Evolutionary conservation across 1,140 invertebrate species (phyloP).

Genomic region (Chlorops oryzae): DNA sequence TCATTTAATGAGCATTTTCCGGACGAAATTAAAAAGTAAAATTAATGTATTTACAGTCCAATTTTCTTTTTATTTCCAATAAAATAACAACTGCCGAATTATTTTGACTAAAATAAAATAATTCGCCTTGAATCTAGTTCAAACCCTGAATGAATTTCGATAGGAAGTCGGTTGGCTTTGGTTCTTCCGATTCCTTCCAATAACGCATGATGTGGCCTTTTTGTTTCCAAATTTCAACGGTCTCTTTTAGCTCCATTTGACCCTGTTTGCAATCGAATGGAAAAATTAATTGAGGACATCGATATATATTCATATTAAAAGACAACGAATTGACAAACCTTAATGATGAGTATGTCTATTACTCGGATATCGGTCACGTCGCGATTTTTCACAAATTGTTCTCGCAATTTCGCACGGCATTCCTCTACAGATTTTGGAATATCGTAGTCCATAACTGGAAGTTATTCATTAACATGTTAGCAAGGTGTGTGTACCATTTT

Average conservation of each 20-base stretch:
- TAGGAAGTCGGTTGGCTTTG: conserved; percentile 86
- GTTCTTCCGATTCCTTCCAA: conserved; percentile 77
- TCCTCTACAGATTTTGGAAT: conserved; percentile 66
- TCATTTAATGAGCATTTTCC: too few species aligned
- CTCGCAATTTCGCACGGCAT: conserved; percentile 66
- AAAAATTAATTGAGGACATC: background rate
- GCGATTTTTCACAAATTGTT: conserved; percentile 72
- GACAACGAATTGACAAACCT: conserved; percentile 54
- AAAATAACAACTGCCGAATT: too few species aligned
- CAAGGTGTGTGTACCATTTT: too few species aligned
- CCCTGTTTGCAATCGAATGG: conserved; percentile 56
- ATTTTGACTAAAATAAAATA: background rate
- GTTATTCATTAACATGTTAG: too few species aligned
- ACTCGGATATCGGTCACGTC: conserved; percentile 75
- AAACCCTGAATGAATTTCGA: conserved; percentile 67
- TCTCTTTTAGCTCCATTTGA: conserved; percentile 90
- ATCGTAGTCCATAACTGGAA: conserved; percentile 68
- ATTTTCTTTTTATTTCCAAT: too few species aligned
- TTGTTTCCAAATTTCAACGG: conserved; percentile 80
- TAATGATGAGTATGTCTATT: conserved; percentile 85
- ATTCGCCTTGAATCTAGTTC: conserved; percentile 24
- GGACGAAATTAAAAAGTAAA: too few species aligned
- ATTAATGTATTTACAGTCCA: too few species aligned
- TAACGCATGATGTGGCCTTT: conserved; percentile 77
- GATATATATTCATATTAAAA: background rate